phyloP scores from a whole-genome alignment of 2,113 vertebrate species.

The Onychostoma macrolepis region DNA sequence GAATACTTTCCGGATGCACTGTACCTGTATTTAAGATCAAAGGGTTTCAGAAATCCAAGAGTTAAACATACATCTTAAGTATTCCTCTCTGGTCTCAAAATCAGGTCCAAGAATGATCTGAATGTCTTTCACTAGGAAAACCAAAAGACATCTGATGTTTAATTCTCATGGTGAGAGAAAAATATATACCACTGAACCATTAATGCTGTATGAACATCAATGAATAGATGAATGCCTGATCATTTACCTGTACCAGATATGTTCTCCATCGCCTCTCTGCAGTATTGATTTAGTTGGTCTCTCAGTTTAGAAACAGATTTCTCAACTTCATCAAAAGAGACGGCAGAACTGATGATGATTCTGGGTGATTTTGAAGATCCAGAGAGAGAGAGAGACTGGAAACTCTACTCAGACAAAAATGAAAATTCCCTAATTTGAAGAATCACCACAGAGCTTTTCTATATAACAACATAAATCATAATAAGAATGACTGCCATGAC shows the following conservation, averaged over 20 bases:
- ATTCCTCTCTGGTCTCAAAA: not conserved
- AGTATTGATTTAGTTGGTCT: not conserved
- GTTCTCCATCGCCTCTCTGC: not conserved
- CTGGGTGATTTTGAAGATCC: not conserved
- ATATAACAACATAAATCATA: too few relatives aligned
- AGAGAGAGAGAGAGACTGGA: not conserved
- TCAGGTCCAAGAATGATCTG: not conserved
- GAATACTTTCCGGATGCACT: too few relatives aligned
- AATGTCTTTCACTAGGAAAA: not conserved
- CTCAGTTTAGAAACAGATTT: conserved; percentile 3
- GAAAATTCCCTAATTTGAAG: too few relatives aligned
- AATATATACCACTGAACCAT: too few relatives aligned
- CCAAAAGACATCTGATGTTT: too few relatives aligned
- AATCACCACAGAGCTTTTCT: too few relatives aligned
- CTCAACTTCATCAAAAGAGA: not conserved
- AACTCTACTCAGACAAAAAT: not conserved
- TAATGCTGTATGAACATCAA: not conserved
- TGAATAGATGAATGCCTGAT: not conserved
- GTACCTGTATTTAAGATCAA: too few relatives aligned
- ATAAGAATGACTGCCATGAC: too few relatives aligned
- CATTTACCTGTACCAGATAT: not conserved
- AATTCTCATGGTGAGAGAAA: too few relatives aligned
- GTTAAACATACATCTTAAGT: not conserved
- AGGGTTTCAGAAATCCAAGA: not conserved
- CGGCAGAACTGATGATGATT: not conserved